Conservation (phyloP, 2,113 vertebrate genomes). For the Hemichromis elongatus region DNA sequence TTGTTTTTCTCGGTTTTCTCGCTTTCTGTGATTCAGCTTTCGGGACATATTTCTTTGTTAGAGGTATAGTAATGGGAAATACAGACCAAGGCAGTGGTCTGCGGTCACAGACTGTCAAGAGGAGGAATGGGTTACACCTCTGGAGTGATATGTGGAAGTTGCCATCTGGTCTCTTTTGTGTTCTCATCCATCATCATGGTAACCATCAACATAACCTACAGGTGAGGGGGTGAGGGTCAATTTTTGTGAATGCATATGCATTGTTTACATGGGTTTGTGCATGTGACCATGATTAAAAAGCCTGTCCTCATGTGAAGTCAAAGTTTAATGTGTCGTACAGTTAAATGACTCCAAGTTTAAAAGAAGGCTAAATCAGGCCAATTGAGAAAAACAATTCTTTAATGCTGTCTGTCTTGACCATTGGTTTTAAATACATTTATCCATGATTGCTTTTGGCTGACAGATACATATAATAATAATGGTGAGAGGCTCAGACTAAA, state of each 20-base stretch:
- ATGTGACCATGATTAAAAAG: background rate
- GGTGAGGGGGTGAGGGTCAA: slow-evolving; percentile 14
- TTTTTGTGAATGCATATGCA: background rate
- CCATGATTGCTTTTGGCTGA: background rate
- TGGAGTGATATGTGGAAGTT: slow-evolving; percentile 51
- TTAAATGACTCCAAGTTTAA: background rate
- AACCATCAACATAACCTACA: slow-evolving; percentile 34
- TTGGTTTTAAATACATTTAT: background rate
- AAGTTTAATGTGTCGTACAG: background rate
- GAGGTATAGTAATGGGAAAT: slow-evolving; percentile 47
- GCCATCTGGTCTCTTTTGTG: slow-evolving; percentile 49
- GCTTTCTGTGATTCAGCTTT: slow-evolving; percentile 18
- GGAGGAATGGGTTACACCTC: slow-evolving; percentile 44
- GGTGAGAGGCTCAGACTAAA: slow-evolving; percentile 34
- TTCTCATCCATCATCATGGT: slow-evolving; percentile 53
- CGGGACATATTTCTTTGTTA: slow-evolving; percentile 17
- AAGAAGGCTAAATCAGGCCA: background rate
- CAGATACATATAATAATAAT: slow-evolving; percentile 8
- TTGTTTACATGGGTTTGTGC: background rate
- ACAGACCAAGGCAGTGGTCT: background rate
- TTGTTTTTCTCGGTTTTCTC: background rate
- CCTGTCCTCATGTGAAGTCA: background rate
- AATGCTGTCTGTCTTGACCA: background rate
- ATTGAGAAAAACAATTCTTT: background rate
- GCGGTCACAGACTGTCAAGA: slow-evolving; percentile 53